These are phyloP conservation scores for Varroa destructor DNA, from an alignment of 1,140 invertebrate species.

Conservation along the genomic window DNA sequence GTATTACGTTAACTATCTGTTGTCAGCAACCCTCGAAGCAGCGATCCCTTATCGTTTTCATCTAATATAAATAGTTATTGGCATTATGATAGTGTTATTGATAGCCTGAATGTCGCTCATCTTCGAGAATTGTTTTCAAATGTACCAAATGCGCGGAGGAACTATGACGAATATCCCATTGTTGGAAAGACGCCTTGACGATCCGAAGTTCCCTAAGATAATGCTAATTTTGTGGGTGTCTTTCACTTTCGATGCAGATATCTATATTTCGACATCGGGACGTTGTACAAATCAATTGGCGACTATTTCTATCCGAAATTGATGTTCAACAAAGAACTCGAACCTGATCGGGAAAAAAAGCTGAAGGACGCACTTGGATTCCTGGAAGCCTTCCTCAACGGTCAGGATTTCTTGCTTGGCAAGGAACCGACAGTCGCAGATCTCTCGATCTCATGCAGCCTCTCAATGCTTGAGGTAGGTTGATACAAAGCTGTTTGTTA, in stretches of 20 bases:
- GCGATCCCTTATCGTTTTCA: too few species aligned
- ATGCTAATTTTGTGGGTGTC: too few species aligned
- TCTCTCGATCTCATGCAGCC: not conserved
- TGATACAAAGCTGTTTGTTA: not conserved
- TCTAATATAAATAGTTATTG: too few species aligned
- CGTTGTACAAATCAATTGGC: slow-evolving; percentile 11
- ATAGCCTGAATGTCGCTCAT: too few species aligned
- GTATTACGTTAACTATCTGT: too few species aligned
- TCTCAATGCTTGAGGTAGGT: slow-evolving; percentile 24
- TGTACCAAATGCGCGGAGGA: too few species aligned
- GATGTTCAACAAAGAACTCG: slow-evolving; percentile 4
- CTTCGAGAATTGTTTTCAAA: too few species aligned
- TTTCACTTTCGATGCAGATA: not conserved
- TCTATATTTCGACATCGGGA: slow-evolving; percentile 24
- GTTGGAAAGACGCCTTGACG: too few species aligned
- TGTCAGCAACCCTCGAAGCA: too few species aligned
- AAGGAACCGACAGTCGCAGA: slow-evolving; percentile 17
- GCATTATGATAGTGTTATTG: too few species aligned
- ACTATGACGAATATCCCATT: too few species aligned
- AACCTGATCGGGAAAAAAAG: slow-evolving; percentile 4
- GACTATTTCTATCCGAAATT: slow-evolving; percentile 25
- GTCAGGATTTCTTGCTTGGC: not conserved
- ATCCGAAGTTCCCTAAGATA: too few species aligned
- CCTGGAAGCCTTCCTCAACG: slow-evolving; percentile 15
- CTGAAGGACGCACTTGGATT: slow-evolving; percentile 18